Evolutionary conservation across 1,140 invertebrate species (phyloP), one percentile per base, ranked within the genome.

Genomic region (Plectrocnemia conspersa): DNA sequence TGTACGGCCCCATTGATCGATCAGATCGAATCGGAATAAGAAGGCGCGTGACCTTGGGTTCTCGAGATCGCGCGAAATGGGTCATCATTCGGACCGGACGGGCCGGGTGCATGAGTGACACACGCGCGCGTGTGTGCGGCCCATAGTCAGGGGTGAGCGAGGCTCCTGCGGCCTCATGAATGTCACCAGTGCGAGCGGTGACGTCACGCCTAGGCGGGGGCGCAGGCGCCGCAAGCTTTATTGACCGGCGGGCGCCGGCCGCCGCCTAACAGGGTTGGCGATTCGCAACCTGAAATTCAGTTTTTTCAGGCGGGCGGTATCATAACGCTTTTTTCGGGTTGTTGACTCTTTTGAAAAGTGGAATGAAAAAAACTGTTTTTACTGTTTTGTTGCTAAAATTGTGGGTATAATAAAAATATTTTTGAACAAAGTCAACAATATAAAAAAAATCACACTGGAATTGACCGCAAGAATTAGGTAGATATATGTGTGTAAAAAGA

Each of bases 151-250:
- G 52, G 29, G 6, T 47, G 57, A 55, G 42, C 40, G 54, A 24
- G 50, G 49, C 53, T 60, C 22, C 29, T 23, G 41, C 41, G 9
- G 32, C 42, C 52, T 60, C 45, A 56, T 60, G 58, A 60, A 60
- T 60, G 58, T 60, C 58, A 56, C 36, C 49, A 50, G 16, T 38
- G 18, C 13, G 23, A n/a, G 22, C 13, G 47, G 35, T 60, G 58
- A 60, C 58, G 58, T 60, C 58, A 60, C 54, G 49, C 35, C 23
- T 27, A 35, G 38, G 35, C 29, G 21, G 6, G 3, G 18, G 54
- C 58, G 58, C 58, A 7, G 7, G 54, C 54, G 54, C 45, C 54
- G 45, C 18, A 46, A 54, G 53, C 58, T 59, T 59, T 56, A 56
- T 56, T 46, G 53, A 56, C 40, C 50, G 50, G 23, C 52, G 52